These are phyloP conservation scores for Penaeus chinensis DNA, from an alignment of 1,140 invertebrate species.

Conservation along the genomic window DNA sequence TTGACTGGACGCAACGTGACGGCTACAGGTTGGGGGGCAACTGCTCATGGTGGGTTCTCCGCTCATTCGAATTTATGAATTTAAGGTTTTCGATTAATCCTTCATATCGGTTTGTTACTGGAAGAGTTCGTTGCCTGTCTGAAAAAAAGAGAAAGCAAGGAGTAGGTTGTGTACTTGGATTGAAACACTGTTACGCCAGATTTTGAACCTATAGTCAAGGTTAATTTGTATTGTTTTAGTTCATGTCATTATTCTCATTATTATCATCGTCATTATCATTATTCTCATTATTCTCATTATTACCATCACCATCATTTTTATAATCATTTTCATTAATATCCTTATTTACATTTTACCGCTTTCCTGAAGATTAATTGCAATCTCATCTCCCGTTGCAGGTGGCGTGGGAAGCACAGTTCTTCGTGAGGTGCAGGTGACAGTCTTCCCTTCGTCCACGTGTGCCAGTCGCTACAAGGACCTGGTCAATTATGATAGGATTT, in stretches of 20 bases:
- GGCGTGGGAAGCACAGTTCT: slow-evolving; percentile 1
- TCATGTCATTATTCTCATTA: neutral
- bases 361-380: no score
- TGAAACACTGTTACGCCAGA: no score
- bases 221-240: neutral
- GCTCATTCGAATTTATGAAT: neutral
- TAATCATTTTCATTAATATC: neutral
- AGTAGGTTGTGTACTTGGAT: no score
- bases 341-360: no score
- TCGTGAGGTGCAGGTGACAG: slow-evolving; percentile 32
- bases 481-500: neutral
- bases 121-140: no score
- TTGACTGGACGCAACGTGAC: neutral
- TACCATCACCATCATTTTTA: neutral
- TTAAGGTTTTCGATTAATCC: neutral
- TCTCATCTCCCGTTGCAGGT: neutral
- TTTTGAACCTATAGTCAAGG: neutral
- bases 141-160: no score
- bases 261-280: neutral
- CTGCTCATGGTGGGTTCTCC: neutral
- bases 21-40: slow-evolving; percentile 41
- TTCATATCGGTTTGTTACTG: no score
- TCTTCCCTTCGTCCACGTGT: slow-evolving; percentile 41
- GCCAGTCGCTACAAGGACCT: slow-evolving; percentile 31
- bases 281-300: neutral